These are phyloP conservation scores for Ornithorhynchus anatinus DNA, from an alignment of 2,113 vertebrate species.

Conservation along the genomic window DNA sequence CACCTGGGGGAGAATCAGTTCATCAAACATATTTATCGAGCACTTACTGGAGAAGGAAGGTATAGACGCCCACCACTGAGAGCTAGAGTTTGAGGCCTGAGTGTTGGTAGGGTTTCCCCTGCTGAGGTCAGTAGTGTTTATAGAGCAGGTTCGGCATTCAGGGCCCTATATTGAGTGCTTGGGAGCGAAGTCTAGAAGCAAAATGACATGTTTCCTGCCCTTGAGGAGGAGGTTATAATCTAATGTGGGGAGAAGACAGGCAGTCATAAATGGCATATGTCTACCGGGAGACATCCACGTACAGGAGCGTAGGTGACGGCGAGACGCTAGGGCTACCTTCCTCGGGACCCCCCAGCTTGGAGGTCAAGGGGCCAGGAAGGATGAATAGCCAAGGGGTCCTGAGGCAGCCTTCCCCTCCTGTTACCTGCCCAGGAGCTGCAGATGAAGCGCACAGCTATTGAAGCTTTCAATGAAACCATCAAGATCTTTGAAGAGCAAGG, in stretches of 20 bases:
- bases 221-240: background rate
- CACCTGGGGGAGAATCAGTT: no score
- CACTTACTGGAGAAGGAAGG: no score
- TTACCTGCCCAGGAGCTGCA: slow-evolving; percentile 83
- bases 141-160: no score
- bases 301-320: background rate
- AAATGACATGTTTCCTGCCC: no score
- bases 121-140: no score
- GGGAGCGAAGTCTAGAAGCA: no score
- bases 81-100: no score
- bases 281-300: background rate
- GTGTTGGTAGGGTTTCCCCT: no score
- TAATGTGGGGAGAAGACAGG: background rate
- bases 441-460: slow-evolving; percentile 81
- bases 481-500: slow-evolving; percentile 86
- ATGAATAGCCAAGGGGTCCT: background rate
- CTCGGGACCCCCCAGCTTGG: background rate
- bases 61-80: no score
- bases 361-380: background rate
- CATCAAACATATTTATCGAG: no score
- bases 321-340: background rate
- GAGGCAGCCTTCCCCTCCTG: rapidly evolving
- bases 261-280: background rate
- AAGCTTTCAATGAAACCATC: slow-evolving; percentile 84
- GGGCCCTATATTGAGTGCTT: no score